Base-by-base conservation (phyloP, 1,140 invertebrate species). In the Orius laevigatus region DNA sequence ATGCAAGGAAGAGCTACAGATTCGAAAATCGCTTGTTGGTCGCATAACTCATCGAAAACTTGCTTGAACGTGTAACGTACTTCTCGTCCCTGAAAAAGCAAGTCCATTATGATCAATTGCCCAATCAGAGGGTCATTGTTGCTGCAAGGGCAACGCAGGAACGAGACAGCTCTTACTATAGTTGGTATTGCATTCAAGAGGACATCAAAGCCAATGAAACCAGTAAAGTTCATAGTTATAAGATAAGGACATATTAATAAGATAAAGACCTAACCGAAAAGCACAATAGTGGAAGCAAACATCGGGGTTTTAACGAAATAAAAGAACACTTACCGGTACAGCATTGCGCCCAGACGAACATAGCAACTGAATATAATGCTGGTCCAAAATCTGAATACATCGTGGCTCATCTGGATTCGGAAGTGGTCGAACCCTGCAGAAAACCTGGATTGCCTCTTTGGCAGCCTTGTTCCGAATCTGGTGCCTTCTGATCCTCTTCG, bases 1-100 rank as follows among this genome's bases (percentile, higher is more conserved):
- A 98, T 78, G 2, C 98, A 65, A 1, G 92, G 91, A 39, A 83
- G 68, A 1, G 86, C 85, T n/a, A 91, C 79, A 49, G 25, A 25
- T 6, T 53, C 43, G 49, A 59, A 57, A 5, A 96, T 68, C 48
- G 86, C 79, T 60, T 83, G 79, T 63, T 98, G 95, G 0, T 70
- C 63, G 5, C 73, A 61, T 48, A 74, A 71, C 2, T 80, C 74
- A 55, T 79, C 78, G 70, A 98, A 98, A 2, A 98, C 81, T 61
- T 79, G 70, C 58, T 80, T 84, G 56, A 87, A 88, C 19, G 73
- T 77, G 54, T 81, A 86, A 58, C 82, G 78, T 54, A 76, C 75
- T 56, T 81, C 79, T 62, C 78, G 83, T 25, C 25, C 25, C 25
- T 25, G 8, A 25, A 25, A n/a, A n/a, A 19, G 64, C 70, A 36